phyloP scores from a whole-genome alignment of 2,113 vertebrate species.

The Zosterops japonicus region DNA sequence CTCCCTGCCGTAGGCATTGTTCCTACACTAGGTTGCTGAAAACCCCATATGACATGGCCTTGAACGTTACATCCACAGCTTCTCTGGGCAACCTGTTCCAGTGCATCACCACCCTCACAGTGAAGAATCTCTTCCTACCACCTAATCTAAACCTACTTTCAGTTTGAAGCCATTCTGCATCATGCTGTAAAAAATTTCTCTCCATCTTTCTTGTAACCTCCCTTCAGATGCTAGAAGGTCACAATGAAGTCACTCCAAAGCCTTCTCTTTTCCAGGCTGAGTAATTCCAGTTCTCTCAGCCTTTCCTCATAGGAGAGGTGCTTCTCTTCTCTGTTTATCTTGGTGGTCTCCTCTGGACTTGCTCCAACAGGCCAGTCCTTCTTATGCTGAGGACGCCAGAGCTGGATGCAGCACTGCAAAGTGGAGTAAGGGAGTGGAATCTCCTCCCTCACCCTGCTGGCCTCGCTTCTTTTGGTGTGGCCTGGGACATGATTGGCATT shows the following conservation, averaged over 20 bases:
- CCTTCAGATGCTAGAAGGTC: not conserved
- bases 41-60: not conserved
- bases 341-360: not conserved
- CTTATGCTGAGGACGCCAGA: not conserved
- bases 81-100: not conserved
- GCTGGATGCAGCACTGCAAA: not conserved
- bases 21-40: not conserved
- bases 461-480: fast-evolving
- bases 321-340: not conserved
- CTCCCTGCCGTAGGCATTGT: not conserved
- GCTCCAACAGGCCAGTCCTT: not conserved
- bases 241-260: not conserved
- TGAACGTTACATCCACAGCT: not conserved
- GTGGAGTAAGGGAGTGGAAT: not conserved
- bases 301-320: not conserved
- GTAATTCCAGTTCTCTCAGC: not conserved
- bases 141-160: not conserved
- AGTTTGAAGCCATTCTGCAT: not conserved
- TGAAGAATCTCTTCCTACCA: not conserved
- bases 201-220: not conserved
- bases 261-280: not conserved
- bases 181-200: not conserved
- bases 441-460: not conserved
- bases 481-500: fast-evolving
- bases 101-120: not conserved